These are phyloP conservation scores for Sebastes melanostomus DNA, from an alignment of 2,797 vertebrate genomes.

Conservation along the genomic window DNA sequence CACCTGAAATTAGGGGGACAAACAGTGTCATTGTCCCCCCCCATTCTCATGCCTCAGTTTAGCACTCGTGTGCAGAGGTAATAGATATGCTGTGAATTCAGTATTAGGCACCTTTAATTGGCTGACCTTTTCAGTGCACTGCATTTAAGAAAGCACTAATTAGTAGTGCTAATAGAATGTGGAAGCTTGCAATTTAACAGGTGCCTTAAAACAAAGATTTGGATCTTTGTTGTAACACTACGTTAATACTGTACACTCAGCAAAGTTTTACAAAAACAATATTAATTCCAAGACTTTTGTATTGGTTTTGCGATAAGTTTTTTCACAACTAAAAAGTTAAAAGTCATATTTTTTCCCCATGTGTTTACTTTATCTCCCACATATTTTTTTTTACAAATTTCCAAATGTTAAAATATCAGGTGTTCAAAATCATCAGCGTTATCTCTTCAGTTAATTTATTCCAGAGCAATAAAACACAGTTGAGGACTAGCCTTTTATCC, in stretches of 20 bases:
- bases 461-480: not conserved
- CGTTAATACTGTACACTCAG: not conserved
- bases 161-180: not conserved
- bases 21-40: no score
- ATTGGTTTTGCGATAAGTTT: not conserved
- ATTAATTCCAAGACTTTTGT: not conserved
- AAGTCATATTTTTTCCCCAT: not conserved
- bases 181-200: not conserved
- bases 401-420: not conserved
- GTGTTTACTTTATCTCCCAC: not conserved
- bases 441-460: not conserved
- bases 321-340: not conserved
- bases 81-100: no score
- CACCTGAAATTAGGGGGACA: no score
- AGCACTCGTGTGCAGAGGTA: no score
- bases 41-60: no score
- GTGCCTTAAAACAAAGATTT: not conserved
- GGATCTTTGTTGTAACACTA: not conserved
- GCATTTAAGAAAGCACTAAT: not conserved
- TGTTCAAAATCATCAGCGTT: not conserved
- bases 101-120: not conserved
- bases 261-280: not conserved
- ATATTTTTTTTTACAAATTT: not conserved
- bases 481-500: not conserved
- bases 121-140: not conserved